Percentiles rank a stretch among this genome's conserved stretches.
Evolutionary conservation across 1,140 invertebrate species (phyloP).

Genomic region (Temnothorax curvispinosus): DNA sequence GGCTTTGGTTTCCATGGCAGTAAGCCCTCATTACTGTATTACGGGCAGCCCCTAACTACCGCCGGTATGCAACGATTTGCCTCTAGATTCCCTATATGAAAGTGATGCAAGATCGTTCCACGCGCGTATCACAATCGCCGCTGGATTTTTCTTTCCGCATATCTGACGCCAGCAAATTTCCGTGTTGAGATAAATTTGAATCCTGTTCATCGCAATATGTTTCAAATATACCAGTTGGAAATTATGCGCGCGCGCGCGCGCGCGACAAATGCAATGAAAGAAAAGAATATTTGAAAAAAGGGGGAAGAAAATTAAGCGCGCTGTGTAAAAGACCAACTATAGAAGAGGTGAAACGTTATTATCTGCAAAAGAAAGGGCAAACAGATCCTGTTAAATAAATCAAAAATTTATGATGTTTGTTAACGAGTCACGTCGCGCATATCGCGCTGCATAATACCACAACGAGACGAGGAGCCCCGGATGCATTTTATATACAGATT

Average conservation of each 20-base stretch:
- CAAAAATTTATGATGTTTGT: constrained; percentile 75
- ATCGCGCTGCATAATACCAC: constrained; percentile 72
- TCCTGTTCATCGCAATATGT: constrained; percentile 6
- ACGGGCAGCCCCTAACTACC: constrained; percentile 85
- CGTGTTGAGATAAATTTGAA: constrained; percentile 40
- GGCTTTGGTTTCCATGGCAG: constrained; percentile 86
- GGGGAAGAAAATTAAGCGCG: neutral
- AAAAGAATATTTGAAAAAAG: neutral
- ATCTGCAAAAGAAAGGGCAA: constrained; percentile 50
- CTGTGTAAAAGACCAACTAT: constrained; percentile 19
- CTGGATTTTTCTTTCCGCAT: constrained; percentile 63
- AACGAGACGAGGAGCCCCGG: constrained; percentile 56
- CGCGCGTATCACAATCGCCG: constrained; percentile 46
- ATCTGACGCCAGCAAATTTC: constrained; percentile 67
- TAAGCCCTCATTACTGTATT: constrained; percentile 86
- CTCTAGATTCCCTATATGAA: constrained; percentile 75
- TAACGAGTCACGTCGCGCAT: constrained; percentile 58
- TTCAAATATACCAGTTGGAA: neutral
- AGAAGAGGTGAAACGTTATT: constrained; percentile 57
- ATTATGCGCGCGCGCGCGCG: constrained; percentile 17
- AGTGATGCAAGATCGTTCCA: constrained; percentile 71
- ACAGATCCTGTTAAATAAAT: constrained; percentile 71
- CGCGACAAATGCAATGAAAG: neutral
- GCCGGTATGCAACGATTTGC: constrained; percentile 82
- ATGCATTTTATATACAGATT: constrained; percentile 70